Conservation (phyloP, 2,888 invertebrate genomes). For the Itoplectis maculator region DNA sequence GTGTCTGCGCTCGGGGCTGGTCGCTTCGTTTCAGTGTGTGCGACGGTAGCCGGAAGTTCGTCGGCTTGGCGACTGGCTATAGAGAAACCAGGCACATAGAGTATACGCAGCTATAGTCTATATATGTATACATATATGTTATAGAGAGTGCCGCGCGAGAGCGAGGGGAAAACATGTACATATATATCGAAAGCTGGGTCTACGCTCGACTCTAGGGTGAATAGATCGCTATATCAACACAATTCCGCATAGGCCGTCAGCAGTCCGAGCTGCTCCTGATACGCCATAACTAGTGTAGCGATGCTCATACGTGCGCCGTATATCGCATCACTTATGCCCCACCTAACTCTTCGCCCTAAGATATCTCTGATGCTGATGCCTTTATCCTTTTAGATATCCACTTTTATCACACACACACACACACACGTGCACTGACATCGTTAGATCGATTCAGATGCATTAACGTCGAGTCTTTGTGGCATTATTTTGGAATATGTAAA, state of each 20-base stretch:
- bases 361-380: conserved; percentile 13
- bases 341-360: conserved; percentile 30
- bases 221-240: conserved; percentile 44
- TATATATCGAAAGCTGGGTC: conserved; percentile 4
- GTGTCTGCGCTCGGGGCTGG: conserved; percentile 21
- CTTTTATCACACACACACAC: background rate
- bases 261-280: conserved; percentile 26
- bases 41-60: conserved; percentile 35
- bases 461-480: background rate
- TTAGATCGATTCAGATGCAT: conserved; percentile 1
- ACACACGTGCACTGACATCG: too few species aligned
- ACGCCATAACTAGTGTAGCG: conserved; percentile 20
- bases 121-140: conserved; percentile 17
- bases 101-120: background rate
- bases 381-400: conserved; percentile 1
- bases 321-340: conserved; percentile 45
- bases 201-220: conserved; percentile 25
- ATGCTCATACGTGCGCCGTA: conserved; percentile 35
- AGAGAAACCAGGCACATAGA: background rate
- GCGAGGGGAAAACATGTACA: too few species aligned
- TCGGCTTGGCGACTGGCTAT: conserved; percentile 22
- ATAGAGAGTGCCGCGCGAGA: too few species aligned
- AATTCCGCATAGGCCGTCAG: conserved; percentile 35
- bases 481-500: too few species aligned
- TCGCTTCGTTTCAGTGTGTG: conserved; percentile 19